Evolutionary conservation across 23 tunicate species (phyloP).

Genomic region (Trididemnum clinides): DNA sequence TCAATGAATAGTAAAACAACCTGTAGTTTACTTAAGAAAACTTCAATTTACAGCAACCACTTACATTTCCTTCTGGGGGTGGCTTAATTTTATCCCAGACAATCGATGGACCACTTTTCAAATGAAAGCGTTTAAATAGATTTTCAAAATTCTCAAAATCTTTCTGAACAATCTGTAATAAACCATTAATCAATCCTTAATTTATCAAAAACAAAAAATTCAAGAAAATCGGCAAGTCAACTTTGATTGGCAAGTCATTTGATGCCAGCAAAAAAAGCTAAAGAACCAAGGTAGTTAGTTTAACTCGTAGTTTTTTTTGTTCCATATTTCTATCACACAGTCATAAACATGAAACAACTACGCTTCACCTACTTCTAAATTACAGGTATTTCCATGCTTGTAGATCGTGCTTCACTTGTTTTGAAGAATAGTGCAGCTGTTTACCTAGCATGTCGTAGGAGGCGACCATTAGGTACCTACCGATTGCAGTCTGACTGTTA

Average conservation of each 20-base stretch:
- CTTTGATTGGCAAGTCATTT: not conserved
- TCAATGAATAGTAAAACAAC: not conserved
- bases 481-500: too few relatives aligned
- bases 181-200: not conserved
- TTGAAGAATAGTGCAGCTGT: too few relatives aligned
- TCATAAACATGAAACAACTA: too few relatives aligned
- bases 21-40: not conserved
- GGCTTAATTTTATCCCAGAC: constrained; percentile 90
- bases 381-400: too few relatives aligned
- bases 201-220: not conserved
- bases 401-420: too few relatives aligned
- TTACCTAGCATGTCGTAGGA: too few relatives aligned
- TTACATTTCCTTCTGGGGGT: constrained; percentile 89
- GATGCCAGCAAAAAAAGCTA: not conserved
- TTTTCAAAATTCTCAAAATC: constrained; percentile 88
- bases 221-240: not conserved
- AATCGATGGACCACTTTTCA: constrained; percentile 85
- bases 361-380: too few relatives aligned
- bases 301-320: too few relatives aligned
- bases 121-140: constrained; percentile 67
- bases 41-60: too few relatives aligned
- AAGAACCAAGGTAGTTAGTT: too few relatives aligned
- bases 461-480: too few relatives aligned
- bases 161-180: constrained; percentile 1
- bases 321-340: too few relatives aligned